Conservation (phyloP, 2,113 vertebrate genomes). For the Centropus unirufus region DNA sequence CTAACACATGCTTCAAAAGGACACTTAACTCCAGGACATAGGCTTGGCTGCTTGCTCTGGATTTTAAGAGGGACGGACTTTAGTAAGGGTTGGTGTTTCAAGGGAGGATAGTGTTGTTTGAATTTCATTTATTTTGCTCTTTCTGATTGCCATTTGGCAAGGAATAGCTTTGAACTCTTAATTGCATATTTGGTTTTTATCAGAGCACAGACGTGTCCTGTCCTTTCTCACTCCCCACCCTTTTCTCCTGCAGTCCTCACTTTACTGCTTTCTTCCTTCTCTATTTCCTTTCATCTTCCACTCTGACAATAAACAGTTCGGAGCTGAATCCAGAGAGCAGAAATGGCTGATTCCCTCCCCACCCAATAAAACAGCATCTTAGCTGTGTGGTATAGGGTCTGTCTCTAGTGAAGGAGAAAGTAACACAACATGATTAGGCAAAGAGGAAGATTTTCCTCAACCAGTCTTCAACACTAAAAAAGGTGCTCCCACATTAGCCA, state of each 20-base stretch:
- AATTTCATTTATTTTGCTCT: slow-evolving; percentile 15
- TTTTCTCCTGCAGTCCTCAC: background rate
- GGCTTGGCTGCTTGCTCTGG: background rate
- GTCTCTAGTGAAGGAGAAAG: background rate
- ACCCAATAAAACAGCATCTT: background rate
- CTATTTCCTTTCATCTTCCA: slow-evolving; percentile 50
- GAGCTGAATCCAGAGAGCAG: slow-evolving; percentile 28
- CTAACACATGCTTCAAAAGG: background rate
- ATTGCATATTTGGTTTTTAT: slow-evolving; percentile 52
- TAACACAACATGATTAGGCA: background rate
- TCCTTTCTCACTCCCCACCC: slow-evolving; percentile 33
- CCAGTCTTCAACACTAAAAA: background rate
- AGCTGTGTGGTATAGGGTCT: background rate
- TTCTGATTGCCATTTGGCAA: slow-evolving; percentile 1
- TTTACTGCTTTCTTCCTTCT: slow-evolving; percentile 53
- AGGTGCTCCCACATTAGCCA: background rate
- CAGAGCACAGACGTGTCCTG: slow-evolving; percentile 7
- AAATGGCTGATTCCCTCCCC: background rate
- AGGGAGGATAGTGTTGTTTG: background rate
- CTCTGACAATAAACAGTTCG: slow-evolving; percentile 44
- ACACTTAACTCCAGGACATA: background rate
- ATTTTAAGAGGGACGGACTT: background rate
- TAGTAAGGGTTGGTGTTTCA: background rate
- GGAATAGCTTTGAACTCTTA: slow-evolving; percentile 47
- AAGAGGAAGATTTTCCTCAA: background rate